A percentile compares a stretch with the other conserved stretches of the same genome.
These are phyloP conservation scores for Telmatochromis brachygnathus DNA, from an alignment of 2,113 vertebrate species.

Conservation along the genomic window DNA sequence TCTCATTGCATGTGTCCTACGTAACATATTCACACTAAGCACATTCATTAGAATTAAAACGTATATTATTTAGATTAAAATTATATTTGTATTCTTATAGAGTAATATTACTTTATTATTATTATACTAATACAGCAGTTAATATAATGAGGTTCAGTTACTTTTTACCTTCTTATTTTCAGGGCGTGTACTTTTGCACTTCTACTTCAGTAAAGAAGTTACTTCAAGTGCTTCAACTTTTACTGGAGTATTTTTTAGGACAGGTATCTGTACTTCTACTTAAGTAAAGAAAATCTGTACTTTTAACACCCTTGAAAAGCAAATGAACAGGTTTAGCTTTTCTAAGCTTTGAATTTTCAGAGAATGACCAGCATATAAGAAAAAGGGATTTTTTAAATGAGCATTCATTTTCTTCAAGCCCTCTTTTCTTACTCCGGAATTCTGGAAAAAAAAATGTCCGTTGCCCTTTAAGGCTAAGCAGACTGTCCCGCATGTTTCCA, in stretches of 20 bases:
- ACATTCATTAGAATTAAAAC: not conserved
- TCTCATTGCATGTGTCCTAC: not conserved
- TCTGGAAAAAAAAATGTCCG: rapidly evolving
- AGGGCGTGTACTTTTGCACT: not conserved
- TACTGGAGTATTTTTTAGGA: not conserved
- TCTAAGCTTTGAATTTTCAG: not conserved
- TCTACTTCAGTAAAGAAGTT: not conserved
- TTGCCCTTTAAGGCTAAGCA: not conserved
- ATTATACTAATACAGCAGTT: not conserved
- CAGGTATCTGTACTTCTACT: not conserved
- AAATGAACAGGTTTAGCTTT: not conserved
- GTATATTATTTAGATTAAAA: not conserved
- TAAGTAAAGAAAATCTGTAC: not conserved
- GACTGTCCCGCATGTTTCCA: not conserved
- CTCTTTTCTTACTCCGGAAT: not conserved
- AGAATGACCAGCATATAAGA: not conserved
- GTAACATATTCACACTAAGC: not conserved
- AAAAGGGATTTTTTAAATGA: not conserved
- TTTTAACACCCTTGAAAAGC: not conserved
- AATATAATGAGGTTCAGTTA: not conserved
- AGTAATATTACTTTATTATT: not conserved
- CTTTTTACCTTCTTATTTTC: not conserved
- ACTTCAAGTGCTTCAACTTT: not conserved
- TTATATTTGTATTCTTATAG: not conserved
- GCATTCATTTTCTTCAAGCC: rapidly evolving